A percentile compares a stretch with the other conserved stretches of the same genome.
These are phyloP conservation scores for Andrena fulva DNA, from an alignment of 2,888 invertebrate genomes.

Conservation along the genomic window DNA sequence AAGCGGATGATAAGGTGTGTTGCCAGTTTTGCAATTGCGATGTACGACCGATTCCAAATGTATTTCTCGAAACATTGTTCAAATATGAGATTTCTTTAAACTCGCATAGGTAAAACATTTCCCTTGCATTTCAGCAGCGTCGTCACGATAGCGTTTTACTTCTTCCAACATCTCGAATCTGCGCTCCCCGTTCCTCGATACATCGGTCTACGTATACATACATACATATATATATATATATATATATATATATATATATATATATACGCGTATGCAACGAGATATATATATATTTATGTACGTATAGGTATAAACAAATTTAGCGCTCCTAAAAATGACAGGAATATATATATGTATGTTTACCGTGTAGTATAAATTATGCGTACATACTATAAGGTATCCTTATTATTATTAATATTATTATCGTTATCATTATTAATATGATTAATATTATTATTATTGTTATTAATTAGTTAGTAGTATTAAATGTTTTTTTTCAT, in stretches of 20 bases:
- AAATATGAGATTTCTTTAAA: not conserved
- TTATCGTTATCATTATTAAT: slow-evolving; percentile 44
- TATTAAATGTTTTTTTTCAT: slow-evolving; percentile 60
- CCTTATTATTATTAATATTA: slow-evolving; percentile 64
- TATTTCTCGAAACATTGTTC: not conserved
- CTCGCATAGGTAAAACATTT: slow-evolving; percentile 39
- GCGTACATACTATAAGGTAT: slow-evolving; percentile 81
- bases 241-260: slow-evolving; percentile 21
- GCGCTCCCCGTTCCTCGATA: slow-evolving; percentile 28
- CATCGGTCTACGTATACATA: slow-evolving; percentile 3
- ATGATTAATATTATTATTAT: slow-evolving; percentile 27
- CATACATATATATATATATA: slow-evolving; percentile 14
- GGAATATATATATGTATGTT: slow-evolving; percentile 77
- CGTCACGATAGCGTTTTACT: slow-evolving; percentile 32
- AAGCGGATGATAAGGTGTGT: not conserved
- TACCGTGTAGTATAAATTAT: slow-evolving; percentile 84
- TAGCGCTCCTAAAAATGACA: slow-evolving; percentile 76
- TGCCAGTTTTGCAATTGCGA: not conserved
- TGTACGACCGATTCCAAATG: slow-evolving; percentile 1
- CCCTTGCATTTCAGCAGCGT: slow-evolving; percentile 29
- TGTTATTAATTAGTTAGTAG: slow-evolving; percentile 56
- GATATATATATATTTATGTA: slow-evolving; percentile 32
- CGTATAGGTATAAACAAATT: slow-evolving; percentile 63
- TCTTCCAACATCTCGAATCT: slow-evolving; percentile 39
- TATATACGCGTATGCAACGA: slow-evolving; percentile 11